These are phyloP conservation scores for Ophiothrix spiculata DNA, from an alignment of 35 echinoderm and acorn worm species.

Conservation along the genomic window DNA sequence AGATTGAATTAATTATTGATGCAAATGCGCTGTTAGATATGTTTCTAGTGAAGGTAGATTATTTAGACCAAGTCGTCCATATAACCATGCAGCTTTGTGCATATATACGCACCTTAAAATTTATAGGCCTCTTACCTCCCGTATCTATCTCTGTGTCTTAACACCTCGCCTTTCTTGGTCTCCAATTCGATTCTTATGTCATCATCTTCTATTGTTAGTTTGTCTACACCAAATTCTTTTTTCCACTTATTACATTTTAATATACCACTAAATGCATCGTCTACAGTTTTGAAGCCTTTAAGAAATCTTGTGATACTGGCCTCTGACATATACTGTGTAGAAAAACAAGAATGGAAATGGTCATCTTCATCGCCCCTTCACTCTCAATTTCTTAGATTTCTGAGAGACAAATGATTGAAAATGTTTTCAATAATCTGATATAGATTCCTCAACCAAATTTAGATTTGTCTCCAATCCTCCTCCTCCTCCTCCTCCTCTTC, in stretches of 20 bases:
- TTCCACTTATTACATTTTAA: slow-evolving; percentile 51
- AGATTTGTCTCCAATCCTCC: too few relatives aligned
- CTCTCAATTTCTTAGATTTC: background rate
- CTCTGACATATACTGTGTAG: slow-evolving; percentile 32
- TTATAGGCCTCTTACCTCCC: slow-evolving; percentile 22
- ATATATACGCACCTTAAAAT: background rate
- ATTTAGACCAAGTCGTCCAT: too few relatives aligned
- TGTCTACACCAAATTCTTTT: slow-evolving; percentile 40
- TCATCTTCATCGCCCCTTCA: background rate
- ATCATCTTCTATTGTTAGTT: background rate
- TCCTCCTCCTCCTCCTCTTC: too few relatives aligned
- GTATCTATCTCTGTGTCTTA: slow-evolving; percentile 33
- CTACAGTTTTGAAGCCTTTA: slow-evolving; percentile 37
- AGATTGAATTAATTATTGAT: too few relatives aligned
- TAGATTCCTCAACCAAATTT: background rate
- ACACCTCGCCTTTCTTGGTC: slow-evolving; percentile 21
- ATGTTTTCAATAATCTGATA: background rate
- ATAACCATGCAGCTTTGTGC: too few relatives aligned
- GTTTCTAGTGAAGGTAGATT: too few relatives aligned
- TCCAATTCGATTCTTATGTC: slow-evolving; percentile 13
- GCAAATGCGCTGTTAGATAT: too few relatives aligned
- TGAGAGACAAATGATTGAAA: background rate
- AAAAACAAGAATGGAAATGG: background rate
- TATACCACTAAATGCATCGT: slow-evolving; percentile 32
- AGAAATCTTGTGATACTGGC: slow-evolving; percentile 25